Conservation (phyloP, 1,140 invertebrate species). For the Heliconius congener region DNA sequence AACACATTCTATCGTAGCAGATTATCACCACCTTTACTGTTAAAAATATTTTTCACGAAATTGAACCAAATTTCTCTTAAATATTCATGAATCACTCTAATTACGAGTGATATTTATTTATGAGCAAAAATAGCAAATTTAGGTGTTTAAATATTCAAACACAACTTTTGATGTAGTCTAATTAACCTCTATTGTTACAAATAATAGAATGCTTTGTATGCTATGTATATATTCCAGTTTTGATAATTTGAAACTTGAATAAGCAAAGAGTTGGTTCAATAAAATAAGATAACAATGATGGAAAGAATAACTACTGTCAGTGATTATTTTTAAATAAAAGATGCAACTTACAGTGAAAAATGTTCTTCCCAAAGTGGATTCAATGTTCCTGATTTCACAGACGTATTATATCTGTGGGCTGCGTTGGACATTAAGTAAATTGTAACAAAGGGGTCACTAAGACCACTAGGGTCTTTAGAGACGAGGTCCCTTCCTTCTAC, state of each 20-base stretch:
- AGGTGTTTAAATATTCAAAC: background rate
- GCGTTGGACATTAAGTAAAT: slow-evolving; percentile 89
- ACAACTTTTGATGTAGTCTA: background rate
- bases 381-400: slow-evolving; percentile 93
- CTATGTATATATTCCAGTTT: background rate
- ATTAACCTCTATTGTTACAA: background rate
- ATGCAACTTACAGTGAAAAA: slow-evolving; percentile 94
- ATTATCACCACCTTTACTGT: background rate
- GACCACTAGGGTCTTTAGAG: slow-evolving; percentile 97
- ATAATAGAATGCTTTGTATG: background rate
- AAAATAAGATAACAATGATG: background rate
- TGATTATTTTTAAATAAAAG: background rate
- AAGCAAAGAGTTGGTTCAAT: background rate
- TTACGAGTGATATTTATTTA: background rate
- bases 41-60: background rate
- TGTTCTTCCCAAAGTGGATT: slow-evolving; percentile 98
- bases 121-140: background rate
- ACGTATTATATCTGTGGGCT: slow-evolving; percentile 91
- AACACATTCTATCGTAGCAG: slow-evolving; percentile 6
- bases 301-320: background rate
- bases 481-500: slow-evolving; percentile 95
- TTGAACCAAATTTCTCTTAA: background rate
- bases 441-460: slow-evolving; percentile 97
- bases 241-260: background rate
- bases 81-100: background rate